phyloP scores from a whole-genome alignment of 2,113 vertebrate species.

The Hydrolagus affinis region DNA sequence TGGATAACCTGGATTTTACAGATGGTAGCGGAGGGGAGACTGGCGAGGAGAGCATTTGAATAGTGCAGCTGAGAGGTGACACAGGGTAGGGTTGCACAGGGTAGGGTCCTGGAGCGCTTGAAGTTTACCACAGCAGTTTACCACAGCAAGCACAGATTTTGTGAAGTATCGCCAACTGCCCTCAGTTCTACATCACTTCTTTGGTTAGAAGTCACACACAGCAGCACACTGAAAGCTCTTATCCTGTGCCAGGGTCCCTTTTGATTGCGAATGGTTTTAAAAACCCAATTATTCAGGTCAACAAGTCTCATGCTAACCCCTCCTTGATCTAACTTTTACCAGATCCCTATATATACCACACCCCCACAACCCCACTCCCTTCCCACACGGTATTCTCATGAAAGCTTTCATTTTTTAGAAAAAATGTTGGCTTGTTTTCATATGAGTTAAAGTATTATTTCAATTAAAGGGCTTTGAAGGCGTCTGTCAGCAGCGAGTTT shows the following conservation, averaged over 20 bases:
- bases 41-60: no score
- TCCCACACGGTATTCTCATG: background rate
- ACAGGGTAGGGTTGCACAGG: no score
- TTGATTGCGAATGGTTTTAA: background rate
- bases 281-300: background rate
- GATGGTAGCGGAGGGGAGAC: no score
- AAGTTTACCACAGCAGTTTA: no score
- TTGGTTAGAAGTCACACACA: background rate
- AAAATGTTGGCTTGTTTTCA: background rate
- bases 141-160: no score
- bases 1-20: no score
- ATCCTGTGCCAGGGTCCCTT: background rate
- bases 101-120: no score
- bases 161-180: no score
- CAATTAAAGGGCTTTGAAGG: background rate
- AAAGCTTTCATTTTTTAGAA: background rate
- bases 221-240: background rate
- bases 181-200: background rate
- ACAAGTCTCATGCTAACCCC: background rate
- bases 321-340: background rate
- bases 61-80: no score
- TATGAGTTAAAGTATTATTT: slow-evolving; percentile 12
- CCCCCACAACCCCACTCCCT: no score
- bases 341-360: background rate
- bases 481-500: background rate